These are phyloP conservation scores for Poeciliopsis paucimaculata DNA, from an alignment of 2,797 vertebrate genomes.

Conservation along the genomic window DNA sequence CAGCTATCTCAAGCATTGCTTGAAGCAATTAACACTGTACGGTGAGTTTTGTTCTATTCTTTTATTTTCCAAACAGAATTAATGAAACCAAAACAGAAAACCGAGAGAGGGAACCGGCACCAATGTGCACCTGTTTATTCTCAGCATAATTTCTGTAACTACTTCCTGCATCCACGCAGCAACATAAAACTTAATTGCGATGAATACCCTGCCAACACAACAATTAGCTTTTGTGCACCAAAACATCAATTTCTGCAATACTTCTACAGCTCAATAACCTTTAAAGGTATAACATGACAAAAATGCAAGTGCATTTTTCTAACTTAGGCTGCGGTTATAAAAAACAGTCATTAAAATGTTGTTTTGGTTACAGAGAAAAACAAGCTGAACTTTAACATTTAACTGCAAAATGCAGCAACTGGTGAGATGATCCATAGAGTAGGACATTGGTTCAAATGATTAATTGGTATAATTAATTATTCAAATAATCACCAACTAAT, in stretches of 20 bases:
- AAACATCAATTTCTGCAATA: constrained; percentile 12
- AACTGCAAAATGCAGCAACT: background rate
- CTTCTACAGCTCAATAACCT: constrained; percentile 17
- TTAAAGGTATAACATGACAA: constrained; percentile 29
- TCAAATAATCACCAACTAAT: too few species aligned
- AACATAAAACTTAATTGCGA: constrained; percentile 32
- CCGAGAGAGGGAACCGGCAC: constrained; percentile 23
- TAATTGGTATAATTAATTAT: too few species aligned
- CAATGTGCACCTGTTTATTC: constrained; percentile 50
- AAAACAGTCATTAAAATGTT: constrained; percentile 22
- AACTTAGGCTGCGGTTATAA: constrained; percentile 2
- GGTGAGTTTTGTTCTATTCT: background rate
- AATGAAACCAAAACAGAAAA: constrained; percentile 45
- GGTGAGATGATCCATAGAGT: constrained; percentile 18
- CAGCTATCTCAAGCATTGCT: constrained; percentile 32
- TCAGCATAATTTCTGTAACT: constrained; percentile 43
- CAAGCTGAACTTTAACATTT: constrained; percentile 10
- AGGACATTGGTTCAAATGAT: background rate
- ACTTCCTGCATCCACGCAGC: constrained; percentile 26
- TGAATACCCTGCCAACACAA: constrained; percentile 23
- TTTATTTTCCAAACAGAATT: constrained; percentile 31
- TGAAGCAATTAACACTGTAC: constrained; percentile 37
- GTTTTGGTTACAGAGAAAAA: constrained; percentile 34
- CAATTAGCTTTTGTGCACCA: background rate
- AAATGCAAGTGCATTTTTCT: background rate